Percentiles rank a stretch among this genome's conserved stretches.
Conservation (phyloP, 2,888 invertebrate genomes). For the Oxyscelio sp. region DNA sequence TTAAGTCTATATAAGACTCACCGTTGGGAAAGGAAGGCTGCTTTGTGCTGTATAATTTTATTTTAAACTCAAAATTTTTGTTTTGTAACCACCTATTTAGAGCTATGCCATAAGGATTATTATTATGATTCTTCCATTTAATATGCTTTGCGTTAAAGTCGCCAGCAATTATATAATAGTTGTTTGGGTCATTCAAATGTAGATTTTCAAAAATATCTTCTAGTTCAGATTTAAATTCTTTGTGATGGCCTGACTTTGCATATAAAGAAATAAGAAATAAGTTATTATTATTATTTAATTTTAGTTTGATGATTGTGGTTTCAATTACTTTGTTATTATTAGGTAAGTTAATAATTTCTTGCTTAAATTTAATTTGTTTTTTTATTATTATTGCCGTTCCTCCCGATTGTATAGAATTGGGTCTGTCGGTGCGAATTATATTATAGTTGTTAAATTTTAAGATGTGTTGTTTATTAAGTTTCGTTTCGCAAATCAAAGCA, state of each 20-base stretch:
- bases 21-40: conserved; percentile 41
- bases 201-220: conserved; percentile 25
- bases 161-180: conserved; percentile 65
- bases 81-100: conserved; percentile 32
- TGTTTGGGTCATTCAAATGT: conserved; percentile 25
- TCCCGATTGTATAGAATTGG: conserved; percentile 44
- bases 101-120: conserved; percentile 34
- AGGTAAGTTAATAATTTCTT: conserved; percentile 12
- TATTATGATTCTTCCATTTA: conserved; percentile 39
- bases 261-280: conserved; percentile 66
- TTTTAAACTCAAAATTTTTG: conserved; percentile 27
- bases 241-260: conserved; percentile 43
- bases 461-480: conserved; percentile 60
- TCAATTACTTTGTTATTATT: conserved; percentile 38
- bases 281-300: conserved; percentile 32
- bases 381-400: conserved; percentile 73
- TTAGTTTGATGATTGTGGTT: conserved; percentile 57
- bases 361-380: conserved; percentile 45
- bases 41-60: conserved; percentile 22
- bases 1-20: conserved; percentile 58
- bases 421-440: conserved; percentile 61
- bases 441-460: conserved; percentile 54
- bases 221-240: conserved; percentile 48
- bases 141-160: conserved; percentile 71
- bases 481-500: conserved; percentile 58